Percentiles rank a stretch among this genome's conserved stretches.
Conservation (phyloP, 2,888 invertebrate genomes). For the Dolichopus griseipennis region DNA sequence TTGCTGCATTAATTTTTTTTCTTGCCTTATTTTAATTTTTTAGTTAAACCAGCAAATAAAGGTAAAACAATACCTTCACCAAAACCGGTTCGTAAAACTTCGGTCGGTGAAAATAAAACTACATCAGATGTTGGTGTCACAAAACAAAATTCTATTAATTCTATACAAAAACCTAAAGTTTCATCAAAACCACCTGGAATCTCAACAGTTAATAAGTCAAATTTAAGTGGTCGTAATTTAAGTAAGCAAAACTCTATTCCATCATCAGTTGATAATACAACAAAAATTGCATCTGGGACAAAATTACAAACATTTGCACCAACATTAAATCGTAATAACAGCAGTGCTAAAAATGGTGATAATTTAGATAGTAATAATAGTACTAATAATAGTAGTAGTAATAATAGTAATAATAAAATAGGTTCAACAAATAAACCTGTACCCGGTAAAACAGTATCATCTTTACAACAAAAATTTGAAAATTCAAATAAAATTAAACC, state of each 20-base stretch:
- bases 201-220: slow-evolving; percentile 16
- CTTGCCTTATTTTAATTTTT: background rate
- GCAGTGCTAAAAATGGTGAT: slow-evolving; percentile 10
- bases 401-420: slow-evolving; percentile 16
- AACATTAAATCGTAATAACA: background rate
- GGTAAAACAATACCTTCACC: background rate
- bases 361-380: slow-evolving; percentile 10
- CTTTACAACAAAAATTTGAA: slow-evolving; percentile 72
- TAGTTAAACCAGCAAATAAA: background rate
- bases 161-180: slow-evolving; percentile 25
- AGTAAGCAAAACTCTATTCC: background rate
- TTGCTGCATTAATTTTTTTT: too few species aligned
- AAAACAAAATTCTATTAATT: slow-evolving; percentile 7
- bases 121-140: background rate
- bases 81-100: background rate
- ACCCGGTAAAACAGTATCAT: slow-evolving; percentile 56
- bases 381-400: slow-evolving; percentile 17
- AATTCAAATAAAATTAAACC: slow-evolving; percentile 25
- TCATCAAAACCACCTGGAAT: slow-evolving; percentile 28
- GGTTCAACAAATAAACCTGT: slow-evolving; percentile 42
- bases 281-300: slow-evolving; percentile 7
- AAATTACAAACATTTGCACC: slow-evolving; percentile 15
- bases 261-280: slow-evolving; percentile 8
- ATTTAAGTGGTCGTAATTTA: slow-evolving; percentile 11
- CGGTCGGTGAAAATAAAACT: slow-evolving; percentile 9